Conservation (phyloP, 2,113 vertebrate genomes). For the Copsychus sechellarum region DNA sequence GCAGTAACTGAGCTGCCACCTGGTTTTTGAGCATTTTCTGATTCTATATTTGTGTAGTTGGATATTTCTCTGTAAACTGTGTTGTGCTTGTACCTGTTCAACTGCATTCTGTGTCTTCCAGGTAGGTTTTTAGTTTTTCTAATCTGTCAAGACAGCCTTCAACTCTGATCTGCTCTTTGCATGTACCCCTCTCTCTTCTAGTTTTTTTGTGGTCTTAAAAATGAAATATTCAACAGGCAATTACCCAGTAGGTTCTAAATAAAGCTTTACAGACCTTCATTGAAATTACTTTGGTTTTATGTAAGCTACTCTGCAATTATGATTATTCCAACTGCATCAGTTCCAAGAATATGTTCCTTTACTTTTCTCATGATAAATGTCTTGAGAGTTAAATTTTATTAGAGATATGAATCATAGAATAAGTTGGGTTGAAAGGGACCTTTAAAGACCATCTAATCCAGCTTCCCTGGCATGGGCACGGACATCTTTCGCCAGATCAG, state of each 20-base stretch:
- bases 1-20: neutral
- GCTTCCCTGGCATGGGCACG: fast-evolving
- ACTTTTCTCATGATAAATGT: neutral
- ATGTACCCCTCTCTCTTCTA: neutral
- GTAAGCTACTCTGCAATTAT: neutral
- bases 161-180: neutral
- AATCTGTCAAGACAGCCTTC: neutral
- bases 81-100: neutral
- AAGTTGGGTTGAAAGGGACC: neutral
- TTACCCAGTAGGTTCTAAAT: neutral
- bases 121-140: neutral
- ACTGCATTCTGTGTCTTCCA: neutral
- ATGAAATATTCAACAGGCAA: neutral
- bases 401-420: neutral
- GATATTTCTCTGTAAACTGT: neutral
- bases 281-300: neutral
- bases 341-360: neutral
- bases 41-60: neutral
- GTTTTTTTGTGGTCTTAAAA: neutral
- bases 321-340: neutral
- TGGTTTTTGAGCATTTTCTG: neutral
- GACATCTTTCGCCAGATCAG: neutral
- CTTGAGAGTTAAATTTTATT: neutral
- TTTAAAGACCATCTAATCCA: neutral
- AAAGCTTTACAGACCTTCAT: neutral